These are phyloP conservation scores for Lepidostoma basale DNA, from an alignment of 1,140 invertebrate species.

Conservation along the genomic window DNA sequence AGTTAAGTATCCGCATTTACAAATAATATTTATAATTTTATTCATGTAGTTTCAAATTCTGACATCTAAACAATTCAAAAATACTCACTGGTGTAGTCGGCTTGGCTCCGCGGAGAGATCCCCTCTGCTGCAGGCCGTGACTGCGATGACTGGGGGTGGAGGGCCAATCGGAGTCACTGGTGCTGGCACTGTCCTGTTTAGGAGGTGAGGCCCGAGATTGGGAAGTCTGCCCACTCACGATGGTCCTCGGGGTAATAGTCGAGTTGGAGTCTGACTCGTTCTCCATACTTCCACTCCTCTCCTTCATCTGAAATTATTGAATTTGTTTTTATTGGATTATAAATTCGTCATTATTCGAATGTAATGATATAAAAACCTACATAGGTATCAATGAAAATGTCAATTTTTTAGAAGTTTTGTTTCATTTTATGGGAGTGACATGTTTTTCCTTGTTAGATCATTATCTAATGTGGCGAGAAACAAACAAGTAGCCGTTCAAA, in stretches of 20 bases:
- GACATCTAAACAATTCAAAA: neutral
- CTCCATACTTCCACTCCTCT: slow-evolving; percentile 70
- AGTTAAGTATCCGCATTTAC: too few relatives aligned
- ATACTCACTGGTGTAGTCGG: slow-evolving; percentile 49
- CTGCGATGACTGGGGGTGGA: slow-evolving; percentile 58
- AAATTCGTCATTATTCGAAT: too few relatives aligned
- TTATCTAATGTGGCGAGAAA: neutral
- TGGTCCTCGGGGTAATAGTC: slow-evolving; percentile 72
- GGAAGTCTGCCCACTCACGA: slow-evolving; percentile 65
- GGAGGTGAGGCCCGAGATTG: slow-evolving; percentile 44
- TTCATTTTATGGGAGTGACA: too few relatives aligned
- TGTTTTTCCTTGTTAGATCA: too few relatives aligned
- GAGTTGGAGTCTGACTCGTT: slow-evolving; percentile 77
- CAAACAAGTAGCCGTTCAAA: too few relatives aligned
- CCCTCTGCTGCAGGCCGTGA: slow-evolving; percentile 53
- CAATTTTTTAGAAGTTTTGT: too few relatives aligned
- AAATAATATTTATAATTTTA: too few relatives aligned
- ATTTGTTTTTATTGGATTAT: too few relatives aligned
- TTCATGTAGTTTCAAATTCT: neutral
- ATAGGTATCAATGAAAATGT: too few relatives aligned
- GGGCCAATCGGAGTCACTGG: slow-evolving; percentile 61
- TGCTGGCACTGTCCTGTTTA: slow-evolving; percentile 47
- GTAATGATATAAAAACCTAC: too few relatives aligned
- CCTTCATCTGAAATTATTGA: slow-evolving; percentile 66
- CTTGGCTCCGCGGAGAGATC: slow-evolving; percentile 45